These are phyloP conservation scores for Quadroppia sp. DNA, from an alignment of 2,888 invertebrate genomes.

Conservation along the genomic window DNA sequence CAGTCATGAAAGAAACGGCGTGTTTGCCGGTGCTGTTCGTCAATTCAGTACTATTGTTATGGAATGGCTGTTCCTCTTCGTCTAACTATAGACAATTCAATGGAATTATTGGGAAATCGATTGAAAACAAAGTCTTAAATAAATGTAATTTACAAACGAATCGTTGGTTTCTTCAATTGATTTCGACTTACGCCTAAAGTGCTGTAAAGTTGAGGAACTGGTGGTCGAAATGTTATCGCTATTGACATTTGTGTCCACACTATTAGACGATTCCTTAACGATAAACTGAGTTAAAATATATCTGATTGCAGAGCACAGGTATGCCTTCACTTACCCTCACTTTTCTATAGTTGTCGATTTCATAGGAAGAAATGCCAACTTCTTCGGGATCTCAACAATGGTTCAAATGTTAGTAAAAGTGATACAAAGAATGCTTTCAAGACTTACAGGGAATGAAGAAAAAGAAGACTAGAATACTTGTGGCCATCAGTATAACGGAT, in stretches of 20 bases:
- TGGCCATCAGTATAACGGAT: constrained; percentile 63
- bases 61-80: neutral
- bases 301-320: neutral
- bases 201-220: too few relatives aligned
- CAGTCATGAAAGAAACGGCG: constrained; percentile 71
- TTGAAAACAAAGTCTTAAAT: too few relatives aligned
- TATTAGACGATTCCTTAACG: neutral
- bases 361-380: constrained; percentile 61
- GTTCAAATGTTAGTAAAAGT: neutral
- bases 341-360: constrained; percentile 45
- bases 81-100: neutral
- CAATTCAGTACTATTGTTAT: neutral
- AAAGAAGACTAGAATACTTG: constrained; percentile 71
- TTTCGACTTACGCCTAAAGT: neutral
- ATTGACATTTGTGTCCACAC: neutral
- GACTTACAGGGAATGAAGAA: constrained; percentile 66
- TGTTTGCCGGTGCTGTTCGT: constrained; percentile 47
- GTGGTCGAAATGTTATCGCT: neutral
- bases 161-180: neutral
- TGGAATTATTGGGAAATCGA: too few relatives aligned
- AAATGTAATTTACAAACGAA: neutral
- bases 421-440: neutral
- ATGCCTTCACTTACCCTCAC: neutral
- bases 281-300: neutral
- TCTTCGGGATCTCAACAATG: constrained; percentile 66